Evolutionary conservation across 2,113 vertebrate genomes (phyloP).

Genomic region (Scophthalmus maximus): DNA sequence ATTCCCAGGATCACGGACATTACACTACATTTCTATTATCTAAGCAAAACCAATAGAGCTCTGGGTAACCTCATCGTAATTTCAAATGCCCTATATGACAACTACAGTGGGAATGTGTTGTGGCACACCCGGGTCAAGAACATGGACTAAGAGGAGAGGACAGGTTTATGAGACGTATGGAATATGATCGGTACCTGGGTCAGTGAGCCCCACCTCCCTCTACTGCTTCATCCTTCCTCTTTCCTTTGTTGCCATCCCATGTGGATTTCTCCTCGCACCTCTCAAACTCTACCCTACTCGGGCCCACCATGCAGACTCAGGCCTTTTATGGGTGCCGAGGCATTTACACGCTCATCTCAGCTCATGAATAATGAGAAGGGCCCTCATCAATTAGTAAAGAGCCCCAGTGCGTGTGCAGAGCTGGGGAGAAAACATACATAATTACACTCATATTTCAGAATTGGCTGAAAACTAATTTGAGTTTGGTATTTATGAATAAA

Average conservation of each 20-base stretch:
- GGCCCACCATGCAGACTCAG: conserved; percentile 39
- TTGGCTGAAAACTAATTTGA: conserved; percentile 79
- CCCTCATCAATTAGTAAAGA: conserved; percentile 80
- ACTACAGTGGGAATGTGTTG: neutral
- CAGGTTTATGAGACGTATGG: too few species aligned
- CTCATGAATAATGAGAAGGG: conserved; percentile 80
- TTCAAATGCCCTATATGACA: conserved; percentile 30
- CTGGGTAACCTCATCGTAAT: conserved; percentile 5
- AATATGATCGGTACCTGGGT: too few species aligned
- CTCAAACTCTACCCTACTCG: conserved; percentile 27
- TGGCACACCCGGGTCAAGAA: conserved; percentile 23
- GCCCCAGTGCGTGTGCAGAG: conserved; percentile 59
- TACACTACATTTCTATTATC: conserved; percentile 8
- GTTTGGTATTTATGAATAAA: conserved; percentile 85
- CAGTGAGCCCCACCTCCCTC: conserved; percentile 3
- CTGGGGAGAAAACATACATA: conserved; percentile 73
- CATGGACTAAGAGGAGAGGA: neutral
- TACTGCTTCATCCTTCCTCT: conserved; percentile 8
- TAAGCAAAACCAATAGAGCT: conserved; percentile 1
- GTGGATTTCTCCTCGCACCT: conserved; percentile 21
- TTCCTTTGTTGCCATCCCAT: neutral
- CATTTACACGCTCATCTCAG: conserved; percentile 73
- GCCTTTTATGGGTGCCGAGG: conserved; percentile 68
- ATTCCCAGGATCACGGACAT: conserved; percentile 26
- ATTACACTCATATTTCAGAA: conserved; percentile 83